A percentile compares a stretch with the other conserved stretches of the same genome.
Conservation (phyloP, 2,113 vertebrate species). For the Misgurnus anguillicaudatus region DNA sequence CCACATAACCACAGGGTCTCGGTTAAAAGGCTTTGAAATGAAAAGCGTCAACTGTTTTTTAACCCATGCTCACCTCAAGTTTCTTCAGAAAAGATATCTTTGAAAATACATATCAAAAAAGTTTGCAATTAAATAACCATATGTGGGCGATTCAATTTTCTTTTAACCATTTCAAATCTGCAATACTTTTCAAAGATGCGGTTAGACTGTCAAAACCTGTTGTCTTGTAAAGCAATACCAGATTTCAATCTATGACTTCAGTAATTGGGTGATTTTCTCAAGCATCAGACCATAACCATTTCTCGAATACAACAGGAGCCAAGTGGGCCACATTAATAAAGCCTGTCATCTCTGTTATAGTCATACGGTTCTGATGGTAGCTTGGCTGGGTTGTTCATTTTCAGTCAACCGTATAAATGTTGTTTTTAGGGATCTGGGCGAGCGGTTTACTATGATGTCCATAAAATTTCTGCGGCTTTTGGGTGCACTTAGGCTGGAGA, state of each 20-base stretch:
- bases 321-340: constrained; percentile 14
- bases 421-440: not conserved
- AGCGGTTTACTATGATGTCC: not conserved
- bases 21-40: not conserved
- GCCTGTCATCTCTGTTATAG: constrained; percentile 6
- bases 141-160: not conserved
- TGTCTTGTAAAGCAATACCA: not conserved
- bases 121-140: not conserved
- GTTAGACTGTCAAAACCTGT: not conserved
- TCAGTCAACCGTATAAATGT: not conserved
- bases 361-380: constrained; percentile 23
- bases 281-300: not conserved
- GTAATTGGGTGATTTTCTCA: not conserved
- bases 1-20: constrained; percentile 16
- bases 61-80: not conserved
- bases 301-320: not conserved
- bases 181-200: not conserved
- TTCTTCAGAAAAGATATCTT: not conserved
- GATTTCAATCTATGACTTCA: not conserved
- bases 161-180: not conserved
- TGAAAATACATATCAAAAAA: not conserved
- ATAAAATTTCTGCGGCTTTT: not conserved
- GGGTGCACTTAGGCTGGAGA: constrained; percentile 6
- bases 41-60: not conserved
- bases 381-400: constrained; percentile 11